phyloP scores from a whole-genome alignment of 2,113 vertebrate species.

The Tichodroma muraria region DNA sequence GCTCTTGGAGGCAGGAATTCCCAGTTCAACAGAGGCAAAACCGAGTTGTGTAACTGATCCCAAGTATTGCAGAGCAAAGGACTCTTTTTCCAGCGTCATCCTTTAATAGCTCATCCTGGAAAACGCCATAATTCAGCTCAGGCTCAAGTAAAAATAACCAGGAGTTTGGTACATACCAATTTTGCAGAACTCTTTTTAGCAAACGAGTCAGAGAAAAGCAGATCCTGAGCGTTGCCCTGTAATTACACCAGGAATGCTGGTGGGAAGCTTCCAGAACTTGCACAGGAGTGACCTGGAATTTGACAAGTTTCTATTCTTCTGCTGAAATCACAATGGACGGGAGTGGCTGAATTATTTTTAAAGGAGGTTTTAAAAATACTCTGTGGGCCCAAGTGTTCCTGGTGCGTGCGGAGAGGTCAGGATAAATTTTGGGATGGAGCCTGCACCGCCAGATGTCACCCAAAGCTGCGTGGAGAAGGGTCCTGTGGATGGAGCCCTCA shows the following conservation, averaged over 20 bases:
- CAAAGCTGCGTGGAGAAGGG: not conserved
- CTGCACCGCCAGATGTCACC: not conserved
- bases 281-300: not conserved
- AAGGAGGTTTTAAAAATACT: not conserved
- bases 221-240: not conserved
- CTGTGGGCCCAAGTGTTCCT: rapidly evolving
- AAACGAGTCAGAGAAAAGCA: not conserved
- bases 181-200: conserved; percentile 26
- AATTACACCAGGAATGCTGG: not conserved
- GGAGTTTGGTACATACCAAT: not conserved
- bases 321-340: not conserved
- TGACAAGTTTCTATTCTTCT: not conserved
- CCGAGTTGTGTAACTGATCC: not conserved
- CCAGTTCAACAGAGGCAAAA: not conserved
- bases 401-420: rapidly evolving
- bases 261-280: not conserved
- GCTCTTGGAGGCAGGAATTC: not conserved
- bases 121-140: not conserved
- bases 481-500: not conserved
- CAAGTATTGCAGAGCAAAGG: not conserved
- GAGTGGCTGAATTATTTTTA: not conserved
- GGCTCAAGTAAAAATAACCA: conserved; percentile 6
- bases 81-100: not conserved
- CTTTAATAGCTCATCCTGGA: not conserved
- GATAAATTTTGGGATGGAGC: not conserved